A percentile compares a stretch with the other conserved stretches of the same genome.
These are phyloP conservation scores for Furcifer pardalis DNA, from an alignment of 2,797 vertebrate species.

Conservation along the genomic window DNA sequence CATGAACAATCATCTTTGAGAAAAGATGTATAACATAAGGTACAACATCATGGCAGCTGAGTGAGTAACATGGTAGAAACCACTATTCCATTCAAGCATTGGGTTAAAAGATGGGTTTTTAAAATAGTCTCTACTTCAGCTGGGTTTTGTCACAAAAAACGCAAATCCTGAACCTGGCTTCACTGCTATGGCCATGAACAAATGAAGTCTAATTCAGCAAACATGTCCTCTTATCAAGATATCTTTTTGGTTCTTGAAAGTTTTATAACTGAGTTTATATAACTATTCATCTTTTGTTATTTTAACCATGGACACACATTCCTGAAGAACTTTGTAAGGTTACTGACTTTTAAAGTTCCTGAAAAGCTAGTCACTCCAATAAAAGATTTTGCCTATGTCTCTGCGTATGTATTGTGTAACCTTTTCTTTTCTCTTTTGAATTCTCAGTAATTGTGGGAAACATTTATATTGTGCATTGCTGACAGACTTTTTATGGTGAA, in stretches of 20 bases:
- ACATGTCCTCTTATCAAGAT: neutral
- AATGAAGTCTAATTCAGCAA: neutral
- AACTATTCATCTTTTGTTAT: neutral
- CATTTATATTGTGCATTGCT: neutral
- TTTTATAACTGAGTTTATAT: conserved; percentile 13
- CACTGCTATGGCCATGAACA: neutral
- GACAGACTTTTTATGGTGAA: neutral
- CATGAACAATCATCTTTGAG: too few species aligned
- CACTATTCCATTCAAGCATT: neutral
- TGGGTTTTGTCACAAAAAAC: neutral
- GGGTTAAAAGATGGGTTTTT: neutral
- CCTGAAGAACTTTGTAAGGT: conserved; percentile 4
- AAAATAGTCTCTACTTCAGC: too few species aligned
- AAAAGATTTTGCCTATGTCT: conserved; percentile 1
- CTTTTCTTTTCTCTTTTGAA: neutral
- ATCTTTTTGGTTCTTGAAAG: neutral
- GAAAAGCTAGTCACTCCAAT: neutral
- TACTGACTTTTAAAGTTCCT: conserved; percentile 7
- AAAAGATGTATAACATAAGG: neutral
- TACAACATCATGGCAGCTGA: neutral
- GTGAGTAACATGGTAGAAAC: neutral
- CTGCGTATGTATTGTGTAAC: neutral
- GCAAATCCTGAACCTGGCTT: neutral
- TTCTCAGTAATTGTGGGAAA: neutral
- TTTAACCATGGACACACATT: neutral